These are phyloP conservation scores for Muscicapa striata DNA, from an alignment of 2,797 vertebrate genomes.

Conservation along the genomic window DNA sequence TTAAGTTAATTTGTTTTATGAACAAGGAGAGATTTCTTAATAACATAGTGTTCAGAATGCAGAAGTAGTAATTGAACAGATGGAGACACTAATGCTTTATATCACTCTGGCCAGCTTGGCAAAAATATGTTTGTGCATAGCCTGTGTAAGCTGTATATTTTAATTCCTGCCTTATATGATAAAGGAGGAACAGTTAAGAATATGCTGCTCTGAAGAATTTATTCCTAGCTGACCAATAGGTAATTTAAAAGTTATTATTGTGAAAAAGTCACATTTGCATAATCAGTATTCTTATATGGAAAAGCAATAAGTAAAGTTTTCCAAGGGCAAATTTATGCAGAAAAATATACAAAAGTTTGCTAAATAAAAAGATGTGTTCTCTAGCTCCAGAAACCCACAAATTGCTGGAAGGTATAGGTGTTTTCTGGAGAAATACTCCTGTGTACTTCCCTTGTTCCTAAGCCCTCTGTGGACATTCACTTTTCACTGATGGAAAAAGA, in stretches of 20 bases:
- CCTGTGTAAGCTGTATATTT: background rate
- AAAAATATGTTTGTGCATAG: background rate
- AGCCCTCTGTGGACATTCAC: background rate
- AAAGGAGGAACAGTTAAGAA: background rate
- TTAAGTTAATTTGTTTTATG: constrained; percentile 9
- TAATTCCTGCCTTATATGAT: background rate
- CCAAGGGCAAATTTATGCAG: background rate
- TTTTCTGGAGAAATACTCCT: background rate
- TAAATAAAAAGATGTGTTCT: background rate
- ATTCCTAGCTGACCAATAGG: background rate
- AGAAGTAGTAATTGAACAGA: constrained; percentile 30
- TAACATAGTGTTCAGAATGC: background rate
- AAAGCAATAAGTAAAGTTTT: background rate
- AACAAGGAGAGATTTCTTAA: background rate
- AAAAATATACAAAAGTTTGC: background rate
- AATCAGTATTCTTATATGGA: background rate
- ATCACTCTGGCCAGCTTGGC: background rate
- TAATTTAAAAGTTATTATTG: background rate
- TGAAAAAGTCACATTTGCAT: background rate
- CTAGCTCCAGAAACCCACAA: background rate
- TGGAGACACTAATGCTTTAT: constrained; percentile 11
- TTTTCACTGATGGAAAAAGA: background rate
- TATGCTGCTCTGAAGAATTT: background rate
- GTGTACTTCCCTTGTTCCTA: background rate
- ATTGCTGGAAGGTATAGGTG: background rate